Percentiles rank a stretch among this genome's conserved stretches.
Conservation (phyloP, 2,113 vertebrate species). For the Gavialis gangeticus region DNA sequence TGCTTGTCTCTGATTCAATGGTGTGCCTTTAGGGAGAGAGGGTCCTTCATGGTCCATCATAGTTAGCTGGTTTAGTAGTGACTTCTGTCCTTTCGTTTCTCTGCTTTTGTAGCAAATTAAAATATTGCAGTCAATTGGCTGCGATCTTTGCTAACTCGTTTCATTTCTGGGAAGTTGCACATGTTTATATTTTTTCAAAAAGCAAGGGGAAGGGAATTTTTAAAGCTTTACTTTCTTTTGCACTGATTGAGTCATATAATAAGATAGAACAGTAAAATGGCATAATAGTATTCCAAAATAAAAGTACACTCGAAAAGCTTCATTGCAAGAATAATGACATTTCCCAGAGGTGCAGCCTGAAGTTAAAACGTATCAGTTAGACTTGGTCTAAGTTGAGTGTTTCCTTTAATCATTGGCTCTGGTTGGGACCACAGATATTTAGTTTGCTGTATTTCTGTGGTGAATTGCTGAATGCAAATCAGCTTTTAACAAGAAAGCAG, state of each 20-base stretch:
- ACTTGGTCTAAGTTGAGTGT: neutral
- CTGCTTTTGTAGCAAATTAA: constrained; percentile 63
- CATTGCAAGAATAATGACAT: neutral
- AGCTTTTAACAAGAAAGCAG: neutral
- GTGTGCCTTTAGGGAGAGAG: constrained; percentile 52
- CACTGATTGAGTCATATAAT: neutral
- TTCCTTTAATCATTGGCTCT: neutral
- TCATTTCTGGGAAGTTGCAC: constrained; percentile 1
- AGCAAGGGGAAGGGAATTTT: neutral
- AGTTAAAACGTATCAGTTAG: neutral
- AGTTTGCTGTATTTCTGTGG: neutral
- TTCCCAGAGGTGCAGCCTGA: neutral
- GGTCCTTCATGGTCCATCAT: constrained; percentile 58
- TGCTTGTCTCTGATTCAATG: constrained; percentile 61
- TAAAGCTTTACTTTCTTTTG: neutral
- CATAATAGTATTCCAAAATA: constrained; percentile 9
- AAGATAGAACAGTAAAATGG: neutral
- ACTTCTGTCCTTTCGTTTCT: constrained; percentile 1
- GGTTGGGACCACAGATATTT: neutral
- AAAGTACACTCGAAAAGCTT: neutral
- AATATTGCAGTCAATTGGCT: constrained; percentile 50
- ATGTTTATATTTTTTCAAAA: neutral
- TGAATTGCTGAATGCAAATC: neutral
- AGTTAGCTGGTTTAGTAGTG: constrained; percentile 47
- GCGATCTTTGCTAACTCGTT: constrained; percentile 4